phyloP scores from a whole-genome alignment of 92 coral and sea anemone species.

The Parazoanthus swiftii region DNA sequence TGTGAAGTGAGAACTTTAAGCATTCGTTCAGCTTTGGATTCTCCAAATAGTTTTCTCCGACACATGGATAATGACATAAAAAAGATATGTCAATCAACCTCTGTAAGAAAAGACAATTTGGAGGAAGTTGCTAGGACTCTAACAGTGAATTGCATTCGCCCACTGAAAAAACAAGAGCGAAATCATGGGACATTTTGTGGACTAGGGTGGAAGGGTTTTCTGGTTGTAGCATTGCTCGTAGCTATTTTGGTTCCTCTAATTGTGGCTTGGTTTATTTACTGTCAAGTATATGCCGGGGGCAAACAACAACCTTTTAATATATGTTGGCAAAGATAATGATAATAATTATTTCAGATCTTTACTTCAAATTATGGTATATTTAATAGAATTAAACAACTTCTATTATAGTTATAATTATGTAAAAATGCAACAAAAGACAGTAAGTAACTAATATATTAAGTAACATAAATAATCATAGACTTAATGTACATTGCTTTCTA shows the following conservation, averaged over 20 bases:
- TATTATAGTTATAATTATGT: too few species aligned
- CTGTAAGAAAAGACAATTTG: conserved; percentile 71
- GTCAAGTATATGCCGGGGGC: conserved; percentile 9
- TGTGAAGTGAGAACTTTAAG: conserved; percentile 85
- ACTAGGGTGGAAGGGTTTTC: conserved; percentile 90
- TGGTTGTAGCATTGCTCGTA: conserved; percentile 64
- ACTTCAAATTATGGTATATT: neutral
- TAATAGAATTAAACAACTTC: neutral
- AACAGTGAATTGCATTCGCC: conserved; percentile 93
- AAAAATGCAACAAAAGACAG: neutral
- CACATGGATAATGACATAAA: conserved; percentile 94
- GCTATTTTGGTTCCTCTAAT: conserved; percentile 74
- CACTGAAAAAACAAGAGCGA: conserved; percentile 74
- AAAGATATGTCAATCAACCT: conserved; percentile 84
- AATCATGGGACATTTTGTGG: conserved; percentile 87
- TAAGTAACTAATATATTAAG: too few species aligned
- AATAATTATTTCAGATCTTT: neutral
- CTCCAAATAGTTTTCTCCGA: conserved; percentile 83
- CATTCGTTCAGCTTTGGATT: conserved; percentile 86
- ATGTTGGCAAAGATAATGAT: conserved; percentile 4
- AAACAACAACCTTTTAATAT: conserved; percentile 14
- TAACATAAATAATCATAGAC: neutral
- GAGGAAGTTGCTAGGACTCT: conserved; percentile 87
- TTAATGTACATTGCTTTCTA: neutral
- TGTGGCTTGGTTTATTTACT: conserved; percentile 50